Conservation (phyloP, 2,797 vertebrate genomes). For the Hippocampus kuda region DNA sequence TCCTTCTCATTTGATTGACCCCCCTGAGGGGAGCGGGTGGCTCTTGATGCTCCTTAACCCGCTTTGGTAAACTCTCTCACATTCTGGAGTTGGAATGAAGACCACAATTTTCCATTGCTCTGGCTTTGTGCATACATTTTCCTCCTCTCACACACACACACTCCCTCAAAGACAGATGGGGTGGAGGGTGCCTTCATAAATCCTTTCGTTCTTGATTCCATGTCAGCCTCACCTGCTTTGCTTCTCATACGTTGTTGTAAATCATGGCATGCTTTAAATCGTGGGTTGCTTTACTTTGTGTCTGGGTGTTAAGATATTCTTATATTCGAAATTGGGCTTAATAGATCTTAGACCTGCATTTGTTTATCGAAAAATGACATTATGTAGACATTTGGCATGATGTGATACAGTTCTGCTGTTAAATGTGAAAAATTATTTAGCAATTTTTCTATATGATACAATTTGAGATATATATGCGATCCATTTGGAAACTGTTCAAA, state of each 20-base stretch:
- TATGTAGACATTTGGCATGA: background rate
- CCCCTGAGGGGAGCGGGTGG: background rate
- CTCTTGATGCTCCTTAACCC: too few relatives aligned
- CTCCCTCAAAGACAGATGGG: background rate
- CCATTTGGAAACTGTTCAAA: constrained; percentile 7
- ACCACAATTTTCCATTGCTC: background rate
- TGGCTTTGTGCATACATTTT: background rate
- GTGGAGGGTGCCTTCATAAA: background rate
- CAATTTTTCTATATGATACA: background rate
- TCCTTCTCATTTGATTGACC: background rate
- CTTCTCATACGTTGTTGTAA: constrained; percentile 12
- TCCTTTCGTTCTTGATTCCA: constrained; percentile 11
- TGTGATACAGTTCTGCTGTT: background rate
- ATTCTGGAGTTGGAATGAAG: background rate
- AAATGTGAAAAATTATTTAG: background rate
- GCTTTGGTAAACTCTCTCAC: background rate
- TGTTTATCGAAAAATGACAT: background rate
- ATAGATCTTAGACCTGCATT: background rate
- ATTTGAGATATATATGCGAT: background rate
- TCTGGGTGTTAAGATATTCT: background rate
- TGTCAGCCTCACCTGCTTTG: constrained; percentile 35
- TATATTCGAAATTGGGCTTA: background rate
- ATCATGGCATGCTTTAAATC: too few relatives aligned
- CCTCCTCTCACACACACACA: background rate
- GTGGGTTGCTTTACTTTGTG: too few relatives aligned